A percentile compares a stretch with the other conserved stretches of the same genome.
Evolutionary conservation across 35 echinoderm and acorn worm genomes (phyloP).

Genomic region (Chiridota heheva): DNA sequence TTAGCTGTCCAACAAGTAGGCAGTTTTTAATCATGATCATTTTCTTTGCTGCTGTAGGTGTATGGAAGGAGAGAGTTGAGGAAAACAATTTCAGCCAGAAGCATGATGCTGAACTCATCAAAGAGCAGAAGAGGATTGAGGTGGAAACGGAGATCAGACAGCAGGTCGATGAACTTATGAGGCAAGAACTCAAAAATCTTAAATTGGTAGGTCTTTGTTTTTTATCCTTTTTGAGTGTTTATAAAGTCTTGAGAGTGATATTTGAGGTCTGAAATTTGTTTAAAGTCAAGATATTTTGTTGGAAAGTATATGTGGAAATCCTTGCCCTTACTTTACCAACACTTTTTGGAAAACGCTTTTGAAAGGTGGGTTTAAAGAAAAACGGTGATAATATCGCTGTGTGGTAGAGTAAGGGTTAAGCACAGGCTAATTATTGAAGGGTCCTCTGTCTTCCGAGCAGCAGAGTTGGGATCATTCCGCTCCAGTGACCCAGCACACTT

Average conservation of each 20-base stretch:
- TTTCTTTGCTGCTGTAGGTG: constrained; percentile 25
- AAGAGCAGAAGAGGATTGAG: constrained; percentile 89
- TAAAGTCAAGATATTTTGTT: neutral
- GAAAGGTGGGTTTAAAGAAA: no score
- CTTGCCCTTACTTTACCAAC: no score
- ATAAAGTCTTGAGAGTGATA: neutral
- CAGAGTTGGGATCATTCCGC: no score
- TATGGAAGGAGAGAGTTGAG: constrained; percentile 94
- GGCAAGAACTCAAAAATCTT: constrained; percentile 97
- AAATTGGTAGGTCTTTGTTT: constrained; percentile 74
- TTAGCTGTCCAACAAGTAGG: no score
- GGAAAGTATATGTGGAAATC: no score
- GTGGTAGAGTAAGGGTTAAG: no score
- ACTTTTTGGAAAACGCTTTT: no score
- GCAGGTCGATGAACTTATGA: constrained; percentile 92
- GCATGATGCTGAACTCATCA: constrained; percentile 90
- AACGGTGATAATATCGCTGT: no score
- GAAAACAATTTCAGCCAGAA: constrained; percentile 98
- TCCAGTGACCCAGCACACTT: no score
- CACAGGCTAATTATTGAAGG: no score
- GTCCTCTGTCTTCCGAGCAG: no score
- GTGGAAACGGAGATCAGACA: constrained; percentile 83
- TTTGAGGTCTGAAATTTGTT: neutral
- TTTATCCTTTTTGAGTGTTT: no score
- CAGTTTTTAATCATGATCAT: neutral